Evolutionary conservation across 2,797 vertebrate genomes (phyloP), one percentile per base, ranked within the genome.

Genomic region (Poliocrania exsul): DNA sequence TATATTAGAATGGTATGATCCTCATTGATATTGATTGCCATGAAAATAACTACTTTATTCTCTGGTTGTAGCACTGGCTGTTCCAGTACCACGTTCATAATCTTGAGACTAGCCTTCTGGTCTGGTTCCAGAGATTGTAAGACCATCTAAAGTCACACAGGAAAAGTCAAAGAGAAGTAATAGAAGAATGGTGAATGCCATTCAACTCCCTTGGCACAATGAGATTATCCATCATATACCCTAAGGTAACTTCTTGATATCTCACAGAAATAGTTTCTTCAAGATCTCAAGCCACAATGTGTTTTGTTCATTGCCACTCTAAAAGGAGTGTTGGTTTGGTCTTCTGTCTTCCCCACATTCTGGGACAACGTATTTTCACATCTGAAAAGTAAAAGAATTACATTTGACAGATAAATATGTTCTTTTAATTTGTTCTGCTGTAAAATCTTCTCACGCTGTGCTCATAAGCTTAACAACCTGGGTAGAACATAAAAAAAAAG

Each of bases 321-420:
- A 38, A 72, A 50, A 10, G 8, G 6, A 64, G 21, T 5, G 6
- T 9, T 83, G 10, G 16, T 81, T 84, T 75, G 37, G 42, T 42
- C 49, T 79, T 70, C 19, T 13, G 14, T 23, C 2, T 37, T 2
- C 4, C 3, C 1, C 1, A 14, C 3, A 18, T 20, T 18, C 56
- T 61, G 20, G 35, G n/a, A 54, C 38, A 90, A 60, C 50, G 20
- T 49, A 21, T 77, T 90, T 88, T 65, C 28, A 49, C 9, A 75
- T 50, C 14, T 67, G 20, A 60, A 42, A 88, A 82, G 15, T 28
- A 54, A 72, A 50, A 14, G 11, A 42, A 42, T 11, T 3, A 3
- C 26, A 35, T 81, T 20, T 72, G 12, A 54, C 5, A 60, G 13
- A 53, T 50, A 69, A 69, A 49, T 49, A 62, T 1, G 1, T 20